These are phyloP conservation scores for Pyralis farinalis DNA, from an alignment of 2,888 invertebrate species.

Conservation along the genomic window DNA sequence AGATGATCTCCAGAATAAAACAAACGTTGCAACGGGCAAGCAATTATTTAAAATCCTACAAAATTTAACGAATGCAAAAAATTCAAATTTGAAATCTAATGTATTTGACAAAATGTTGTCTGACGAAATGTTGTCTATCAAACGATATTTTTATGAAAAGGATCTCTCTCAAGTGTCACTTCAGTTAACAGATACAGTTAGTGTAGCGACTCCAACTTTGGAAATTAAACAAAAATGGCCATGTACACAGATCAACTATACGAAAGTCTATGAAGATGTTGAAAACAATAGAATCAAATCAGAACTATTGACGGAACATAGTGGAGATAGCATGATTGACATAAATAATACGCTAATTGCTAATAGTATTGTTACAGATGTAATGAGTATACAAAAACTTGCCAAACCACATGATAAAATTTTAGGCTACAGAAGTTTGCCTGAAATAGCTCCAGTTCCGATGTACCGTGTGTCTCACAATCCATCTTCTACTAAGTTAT, in stretches of 20 bases:
- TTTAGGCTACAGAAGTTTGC: slow-evolving; percentile 52
- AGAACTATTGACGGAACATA: slow-evolving; percentile 16
- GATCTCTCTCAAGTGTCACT: slow-evolving; percentile 29
- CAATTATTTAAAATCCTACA: slow-evolving; percentile 26
- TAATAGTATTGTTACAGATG: slow-evolving; percentile 9
- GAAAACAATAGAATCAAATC: slow-evolving; percentile 17
- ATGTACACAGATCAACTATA: slow-evolving; percentile 24
- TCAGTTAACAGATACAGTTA: slow-evolving; percentile 28
- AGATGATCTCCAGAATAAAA: slow-evolving; percentile 26
- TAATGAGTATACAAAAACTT: slow-evolving; percentile 5
- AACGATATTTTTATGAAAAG: slow-evolving; percentile 44
- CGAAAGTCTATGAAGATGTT: background rate
- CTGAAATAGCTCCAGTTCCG: slow-evolving; percentile 10
- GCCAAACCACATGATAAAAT: slow-evolving; percentile 35
- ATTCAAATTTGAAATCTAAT: slow-evolving; percentile 45
- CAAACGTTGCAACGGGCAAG: slow-evolving; percentile 21
- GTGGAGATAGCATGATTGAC: slow-evolving; percentile 13
- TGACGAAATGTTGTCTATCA: slow-evolving; percentile 57
- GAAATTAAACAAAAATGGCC: slow-evolving; percentile 56
- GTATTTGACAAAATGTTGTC: slow-evolving; percentile 56
- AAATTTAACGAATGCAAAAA: slow-evolving; percentile 26
- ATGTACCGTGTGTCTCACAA: background rate
- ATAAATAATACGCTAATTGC: slow-evolving; percentile 16
- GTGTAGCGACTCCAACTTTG: slow-evolving; percentile 40
- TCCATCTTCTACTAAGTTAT: slow-evolving; percentile 15